phyloP scores from a whole-genome alignment of 1,140 invertebrate genomes.

The Neelides sp. region DNA sequence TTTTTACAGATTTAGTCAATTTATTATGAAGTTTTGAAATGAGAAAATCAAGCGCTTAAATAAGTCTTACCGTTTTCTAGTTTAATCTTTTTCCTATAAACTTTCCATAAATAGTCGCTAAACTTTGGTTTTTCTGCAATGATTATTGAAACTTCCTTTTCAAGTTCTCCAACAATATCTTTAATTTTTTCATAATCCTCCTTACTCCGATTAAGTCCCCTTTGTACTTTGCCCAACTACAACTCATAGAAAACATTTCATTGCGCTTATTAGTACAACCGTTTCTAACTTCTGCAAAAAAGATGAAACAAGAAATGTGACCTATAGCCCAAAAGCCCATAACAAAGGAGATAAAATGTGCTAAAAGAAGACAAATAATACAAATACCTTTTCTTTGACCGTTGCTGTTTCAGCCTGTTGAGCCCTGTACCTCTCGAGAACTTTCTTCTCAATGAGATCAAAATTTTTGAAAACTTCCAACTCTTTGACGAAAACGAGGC shows the following conservation, averaged over 20 bases:
- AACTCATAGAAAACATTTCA: not conserved
- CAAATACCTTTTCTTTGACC: slow-evolving; percentile 11
- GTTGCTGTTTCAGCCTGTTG: slow-evolving; percentile 18
- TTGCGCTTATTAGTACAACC: no score
- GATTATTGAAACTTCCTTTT: slow-evolving; percentile 14
- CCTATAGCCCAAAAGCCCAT: not conserved
- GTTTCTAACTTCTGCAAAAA: no score
- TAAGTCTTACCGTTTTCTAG: no score
- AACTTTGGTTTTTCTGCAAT: slow-evolving; percentile 20
- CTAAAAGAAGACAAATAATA: not conserved
- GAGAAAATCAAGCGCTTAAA: no score
- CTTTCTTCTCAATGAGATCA: slow-evolving; percentile 19
- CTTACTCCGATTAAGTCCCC: slow-evolving; percentile 3
- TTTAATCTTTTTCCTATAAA: slow-evolving; percentile 20
- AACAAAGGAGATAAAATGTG: not conserved
- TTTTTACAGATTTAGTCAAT: no score
- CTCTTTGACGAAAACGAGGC: slow-evolving; percentile 16
- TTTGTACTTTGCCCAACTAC: slow-evolving; percentile 16
- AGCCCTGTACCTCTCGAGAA: slow-evolving; percentile 13
- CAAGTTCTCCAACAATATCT: slow-evolving; percentile 1
- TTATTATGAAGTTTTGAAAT: no score
- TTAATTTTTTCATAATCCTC: slow-evolving; percentile 11
- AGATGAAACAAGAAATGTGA: no score
- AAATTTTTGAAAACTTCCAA: slow-evolving; percentile 27
- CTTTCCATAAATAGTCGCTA: slow-evolving; percentile 21